These are phyloP conservation scores for Ptychochromis oligacanthus DNA, from an alignment of 2,113 vertebrate genomes.

Conservation along the genomic window DNA sequence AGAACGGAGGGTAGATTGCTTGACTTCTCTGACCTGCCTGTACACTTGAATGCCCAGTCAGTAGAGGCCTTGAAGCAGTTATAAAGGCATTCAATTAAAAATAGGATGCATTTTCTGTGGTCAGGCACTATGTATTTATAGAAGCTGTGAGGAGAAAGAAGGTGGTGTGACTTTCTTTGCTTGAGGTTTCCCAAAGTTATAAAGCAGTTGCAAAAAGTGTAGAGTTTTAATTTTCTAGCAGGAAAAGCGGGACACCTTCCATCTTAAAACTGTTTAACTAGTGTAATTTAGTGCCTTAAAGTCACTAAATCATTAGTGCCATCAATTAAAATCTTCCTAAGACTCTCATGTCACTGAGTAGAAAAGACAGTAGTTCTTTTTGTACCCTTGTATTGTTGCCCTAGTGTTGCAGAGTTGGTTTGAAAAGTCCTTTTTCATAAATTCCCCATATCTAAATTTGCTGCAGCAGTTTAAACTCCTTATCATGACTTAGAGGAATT, in stretches of 20 bases:
- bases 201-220: background rate
- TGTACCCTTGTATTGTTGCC: background rate
- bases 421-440: background rate
- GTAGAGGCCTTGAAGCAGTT: background rate
- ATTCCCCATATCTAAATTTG: background rate
- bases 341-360: background rate
- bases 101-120: constrained; percentile 5
- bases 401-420: background rate
- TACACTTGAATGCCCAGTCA: background rate
- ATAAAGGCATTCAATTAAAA: constrained; percentile 17
- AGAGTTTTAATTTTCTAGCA: background rate
- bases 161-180: background rate
- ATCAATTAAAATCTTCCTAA: background rate
- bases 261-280: background rate
- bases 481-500: background rate
- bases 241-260: background rate
- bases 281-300: background rate
- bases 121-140: background rate
- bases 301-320: background rate
- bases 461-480: background rate
- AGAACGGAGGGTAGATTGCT: background rate
- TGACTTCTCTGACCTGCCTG: background rate
- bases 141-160: constrained; percentile 5
- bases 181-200: background rate
- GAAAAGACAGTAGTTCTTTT: background rate